These are phyloP conservation scores for Lepilemur ruficaudatus DNA, from an alignment of 2,797 vertebrate species.

Conservation along the genomic window DNA sequence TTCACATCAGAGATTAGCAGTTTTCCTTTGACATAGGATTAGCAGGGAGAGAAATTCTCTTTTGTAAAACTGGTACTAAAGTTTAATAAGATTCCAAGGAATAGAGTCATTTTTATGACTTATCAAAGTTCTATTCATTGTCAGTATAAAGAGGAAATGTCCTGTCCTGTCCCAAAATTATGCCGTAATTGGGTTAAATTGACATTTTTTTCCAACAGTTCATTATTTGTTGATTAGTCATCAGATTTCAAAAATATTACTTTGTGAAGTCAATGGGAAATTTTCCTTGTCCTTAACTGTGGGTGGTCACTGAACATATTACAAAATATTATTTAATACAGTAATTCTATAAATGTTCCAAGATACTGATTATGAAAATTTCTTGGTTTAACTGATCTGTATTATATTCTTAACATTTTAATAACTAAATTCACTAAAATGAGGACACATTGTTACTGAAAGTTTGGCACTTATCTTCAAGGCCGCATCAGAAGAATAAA, in stretches of 20 bases:
- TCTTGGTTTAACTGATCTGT: not conserved
- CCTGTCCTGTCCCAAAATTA: constrained; percentile 27
- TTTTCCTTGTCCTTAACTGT: not conserved
- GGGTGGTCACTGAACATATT: not conserved
- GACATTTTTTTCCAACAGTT: constrained; percentile 22
- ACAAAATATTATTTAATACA: not conserved
- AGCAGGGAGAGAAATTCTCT: not conserved
- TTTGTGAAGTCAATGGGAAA: constrained; percentile 28
- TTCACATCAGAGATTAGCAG: constrained; percentile 12
- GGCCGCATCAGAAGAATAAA: too few species aligned
- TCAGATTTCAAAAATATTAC: constrained; percentile 28
- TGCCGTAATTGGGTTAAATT: constrained; percentile 28
- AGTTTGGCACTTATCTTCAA: too few species aligned
- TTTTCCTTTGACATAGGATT: not conserved
- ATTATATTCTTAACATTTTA: constrained; percentile 10
- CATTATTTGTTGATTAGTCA: constrained; percentile 56
- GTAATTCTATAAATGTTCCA: not conserved
- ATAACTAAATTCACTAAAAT: not conserved
- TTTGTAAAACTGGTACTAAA: constrained; percentile 37
- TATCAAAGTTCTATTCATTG: not conserved
- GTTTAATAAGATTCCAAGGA: not conserved
- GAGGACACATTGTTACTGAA: not conserved
- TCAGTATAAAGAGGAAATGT: constrained; percentile 35
- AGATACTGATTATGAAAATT: not conserved
- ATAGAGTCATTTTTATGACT: not conserved